Percentiles rank a stretch among this genome's conserved stretches.
Conservation (phyloP, 2,888 invertebrate genomes). For the Sinodicranocentrus sp. region DNA sequence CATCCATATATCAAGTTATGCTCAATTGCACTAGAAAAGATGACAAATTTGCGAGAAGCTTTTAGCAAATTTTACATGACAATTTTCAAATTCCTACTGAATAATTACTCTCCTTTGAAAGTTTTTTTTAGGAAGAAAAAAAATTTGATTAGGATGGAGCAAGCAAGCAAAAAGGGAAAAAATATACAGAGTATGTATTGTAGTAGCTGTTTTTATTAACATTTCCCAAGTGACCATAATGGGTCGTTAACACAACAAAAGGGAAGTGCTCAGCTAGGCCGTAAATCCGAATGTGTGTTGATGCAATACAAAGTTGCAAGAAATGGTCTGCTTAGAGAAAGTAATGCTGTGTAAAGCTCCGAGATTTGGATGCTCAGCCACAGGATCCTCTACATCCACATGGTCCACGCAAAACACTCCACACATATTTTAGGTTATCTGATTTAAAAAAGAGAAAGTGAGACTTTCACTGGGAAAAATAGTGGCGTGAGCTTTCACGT, state of each 20-base stretch:
- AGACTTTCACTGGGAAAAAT: too few relatives aligned
- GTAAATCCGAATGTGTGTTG: conserved; percentile 57
- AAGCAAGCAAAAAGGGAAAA: too few relatives aligned
- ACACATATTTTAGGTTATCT: conserved; percentile 40
- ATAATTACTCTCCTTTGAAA: too few relatives aligned
- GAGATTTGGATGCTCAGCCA: conserved; percentile 40
- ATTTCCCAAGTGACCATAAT: conserved; percentile 63
- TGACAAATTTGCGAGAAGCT: neutral
- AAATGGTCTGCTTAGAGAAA: too few relatives aligned
- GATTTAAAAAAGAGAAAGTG: conserved; percentile 39
- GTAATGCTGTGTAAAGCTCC: too few relatives aligned
- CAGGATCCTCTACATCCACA: conserved; percentile 40
- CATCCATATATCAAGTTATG: too few relatives aligned
- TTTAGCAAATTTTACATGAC: too few relatives aligned
- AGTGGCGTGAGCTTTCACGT: too few relatives aligned
- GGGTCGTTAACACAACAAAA: conserved; percentile 64
- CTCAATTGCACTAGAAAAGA: neutral
- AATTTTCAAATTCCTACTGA: too few relatives aligned
- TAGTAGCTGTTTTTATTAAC: conserved; percentile 13
- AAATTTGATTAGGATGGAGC: too few relatives aligned
- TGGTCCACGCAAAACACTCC: conserved; percentile 38
- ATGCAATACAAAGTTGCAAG: neutral
- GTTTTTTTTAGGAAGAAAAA: too few relatives aligned
- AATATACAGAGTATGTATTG: too few relatives aligned
- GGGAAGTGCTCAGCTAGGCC: conserved; percentile 48